These are phyloP conservation scores for Caretta caretta DNA, from an alignment of 2,113 vertebrate genomes.

Conservation along the genomic window DNA sequence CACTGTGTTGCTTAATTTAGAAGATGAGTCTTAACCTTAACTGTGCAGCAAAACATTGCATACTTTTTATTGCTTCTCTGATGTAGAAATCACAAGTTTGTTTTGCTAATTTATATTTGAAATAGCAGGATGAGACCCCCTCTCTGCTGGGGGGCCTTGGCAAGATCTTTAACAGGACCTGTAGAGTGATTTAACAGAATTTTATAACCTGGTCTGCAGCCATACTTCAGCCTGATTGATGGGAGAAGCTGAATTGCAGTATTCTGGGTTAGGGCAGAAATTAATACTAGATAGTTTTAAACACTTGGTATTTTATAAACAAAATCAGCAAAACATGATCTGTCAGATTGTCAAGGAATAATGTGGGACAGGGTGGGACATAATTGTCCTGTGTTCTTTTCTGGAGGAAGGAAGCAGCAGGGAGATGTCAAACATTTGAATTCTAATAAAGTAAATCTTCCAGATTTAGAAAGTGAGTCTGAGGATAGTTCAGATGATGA, in stretches of 20 bases:
- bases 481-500: constrained; percentile 94
- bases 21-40: not conserved
- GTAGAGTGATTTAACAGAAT: not conserved
- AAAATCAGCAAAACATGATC: not conserved
- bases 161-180: not conserved
- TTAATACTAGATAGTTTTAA: not conserved
- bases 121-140: not conserved
- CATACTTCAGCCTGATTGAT: not conserved
- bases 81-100: not conserved
- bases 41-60: not conserved
- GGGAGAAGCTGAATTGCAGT: not conserved
- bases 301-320: not conserved
- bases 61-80: not conserved
- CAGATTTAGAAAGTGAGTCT: constrained; percentile 82
- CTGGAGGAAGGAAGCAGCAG: not conserved
- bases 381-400: not conserved
- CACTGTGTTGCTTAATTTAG: not conserved
- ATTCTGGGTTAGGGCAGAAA: not conserved
- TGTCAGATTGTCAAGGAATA: not conserved
- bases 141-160: not conserved
- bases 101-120: not conserved
- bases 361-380: not conserved
- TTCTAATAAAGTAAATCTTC: constrained; percentile 44
- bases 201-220: not conserved
- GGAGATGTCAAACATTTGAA: not conserved